A percentile compares a stretch with the other conserved stretches of the same genome.
phyloP scores from a whole-genome alignment of 2,888 invertebrate species.

The Galeruca laticollis region DNA sequence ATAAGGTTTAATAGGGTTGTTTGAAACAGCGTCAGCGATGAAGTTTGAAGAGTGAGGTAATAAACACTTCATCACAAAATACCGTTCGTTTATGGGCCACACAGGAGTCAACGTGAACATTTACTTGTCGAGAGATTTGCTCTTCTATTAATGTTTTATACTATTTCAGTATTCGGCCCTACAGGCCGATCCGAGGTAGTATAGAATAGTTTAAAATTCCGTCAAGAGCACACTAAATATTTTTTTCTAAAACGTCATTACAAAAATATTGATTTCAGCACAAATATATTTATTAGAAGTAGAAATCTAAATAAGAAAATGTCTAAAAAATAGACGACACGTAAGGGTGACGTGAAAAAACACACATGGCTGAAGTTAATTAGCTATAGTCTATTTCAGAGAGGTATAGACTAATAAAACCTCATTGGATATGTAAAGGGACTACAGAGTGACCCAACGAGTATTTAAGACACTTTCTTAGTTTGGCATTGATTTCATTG shows the following conservation, averaged over 20 bases:
- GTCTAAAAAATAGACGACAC: no score
- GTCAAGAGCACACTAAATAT: not conserved
- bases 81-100: conserved; percentile 23
- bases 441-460: no score
- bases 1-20: conserved; percentile 32
- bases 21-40: conserved; percentile 25
- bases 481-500: no score
- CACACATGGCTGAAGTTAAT: no score
- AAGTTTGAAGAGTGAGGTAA: conserved; percentile 30
- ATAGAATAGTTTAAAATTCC: not conserved
- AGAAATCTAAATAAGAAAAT: no score
- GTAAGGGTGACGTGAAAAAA: no score
- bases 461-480: no score
- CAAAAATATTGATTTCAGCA: no score
- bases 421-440: no score
- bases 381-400: no score
- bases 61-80: conserved; percentile 37
- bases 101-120: conserved; percentile 25
- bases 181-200: not conserved
- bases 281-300: no score
- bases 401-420: no score
- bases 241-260: not conserved
- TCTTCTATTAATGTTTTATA: conserved; percentile 22
- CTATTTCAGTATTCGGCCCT: not conserved
- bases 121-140: conserved; percentile 25